Base-by-base conservation (phyloP, 2,888 invertebrate genomes). In the Tiphia femorata region DNA sequence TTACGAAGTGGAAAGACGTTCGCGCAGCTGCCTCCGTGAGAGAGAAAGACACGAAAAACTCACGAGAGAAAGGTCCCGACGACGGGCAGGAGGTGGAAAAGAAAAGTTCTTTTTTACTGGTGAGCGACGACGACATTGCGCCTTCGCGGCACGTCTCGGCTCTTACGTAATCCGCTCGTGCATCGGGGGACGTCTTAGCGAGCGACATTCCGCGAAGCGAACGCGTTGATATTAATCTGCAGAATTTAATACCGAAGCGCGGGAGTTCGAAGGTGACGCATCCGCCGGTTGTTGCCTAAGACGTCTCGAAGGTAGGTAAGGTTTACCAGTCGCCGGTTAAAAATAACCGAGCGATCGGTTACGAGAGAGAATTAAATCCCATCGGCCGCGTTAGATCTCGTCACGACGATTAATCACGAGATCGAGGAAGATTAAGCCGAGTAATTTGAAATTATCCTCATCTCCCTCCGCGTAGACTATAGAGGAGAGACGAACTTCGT, bases 1-100 rank as follows among this genome's bases (percentile, higher is more conserved):
- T 59, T 43, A 41, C 8, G 53, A 30, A 40, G 65, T 38, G 47
- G 53, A 58, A 58, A 51, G 51, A 47, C 47, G 1, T 35, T 29
- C 21, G 23, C 41, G 44, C 40, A 41, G 46, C 44, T 44, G 29
- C 1, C 38, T 10, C 14, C n/a, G 37, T 37, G 29, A 29, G 40
- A 8, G 7, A 21, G n/a, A 7, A 10, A 6, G 35, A 29, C 37
- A 42, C 23, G 50, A 41, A 16, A 46, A 41, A 35, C n/a, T n/a
- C n/a, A n/a, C n/a, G 38, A 49, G 48, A 30, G 23, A 23, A 38
- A 50, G 17, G 29, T 20, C 47, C n/a, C n/a, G n/a, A n/a, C n/a
- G n/a, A n/a, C n/a, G n/a, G n/a, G n/a, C n/a, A n/a, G n/a, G n/a
- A n/a, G n/a, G n/a, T n/a, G 25, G 3, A 33, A 14, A 33, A 33